Percentiles rank a stretch among this genome's conserved stretches.
phyloP scores from a whole-genome alignment of 2,113 vertebrate species.

The Microtus pennsylvanicus region DNA sequence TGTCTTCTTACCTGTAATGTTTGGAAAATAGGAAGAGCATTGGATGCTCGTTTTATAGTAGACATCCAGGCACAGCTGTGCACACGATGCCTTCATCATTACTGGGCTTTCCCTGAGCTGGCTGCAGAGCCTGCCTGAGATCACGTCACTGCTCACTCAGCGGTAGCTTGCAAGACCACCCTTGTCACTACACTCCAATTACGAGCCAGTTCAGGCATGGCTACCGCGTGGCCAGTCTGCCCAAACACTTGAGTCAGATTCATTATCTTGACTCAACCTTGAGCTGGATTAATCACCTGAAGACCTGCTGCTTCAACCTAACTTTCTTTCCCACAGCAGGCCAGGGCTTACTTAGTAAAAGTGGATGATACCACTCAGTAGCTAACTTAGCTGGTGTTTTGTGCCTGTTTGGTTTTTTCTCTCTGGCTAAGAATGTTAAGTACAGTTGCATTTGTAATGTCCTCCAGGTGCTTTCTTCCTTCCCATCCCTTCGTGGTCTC shows the following conservation, averaged over 20 bases:
- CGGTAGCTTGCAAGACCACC: conserved; percentile 76
- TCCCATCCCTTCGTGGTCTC: neutral
- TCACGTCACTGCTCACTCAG: conserved; percentile 69
- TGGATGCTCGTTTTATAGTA: conserved; percentile 55
- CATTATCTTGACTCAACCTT: conserved; percentile 75
- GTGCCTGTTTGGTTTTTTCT: neutral
- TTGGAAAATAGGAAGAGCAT: conserved; percentile 31
- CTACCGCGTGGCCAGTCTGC: conserved; percentile 72
- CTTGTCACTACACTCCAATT: conserved; percentile 65
- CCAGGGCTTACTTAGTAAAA: conserved; percentile 66
- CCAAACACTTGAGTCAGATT: conserved; percentile 81
- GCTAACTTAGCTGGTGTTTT: neutral
- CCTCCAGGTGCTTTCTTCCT: conserved; percentile 6
- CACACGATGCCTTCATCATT: conserved; percentile 57
- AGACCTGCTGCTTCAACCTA: conserved; percentile 74
- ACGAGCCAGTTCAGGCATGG: conserved; percentile 77
- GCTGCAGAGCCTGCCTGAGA: neutral
- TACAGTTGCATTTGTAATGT: neutral
- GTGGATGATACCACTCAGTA: neutral
- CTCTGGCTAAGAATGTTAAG: neutral
- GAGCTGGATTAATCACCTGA: conserved; percentile 82
- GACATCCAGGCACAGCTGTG: conserved; percentile 62
- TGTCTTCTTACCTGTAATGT: neutral
- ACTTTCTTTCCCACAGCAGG: conserved; percentile 65
- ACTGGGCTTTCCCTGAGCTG: neutral